These are phyloP conservation scores for Drosophila sp. DNA, from an alignment of 1,140 invertebrate species.

Conservation along the genomic window DNA sequence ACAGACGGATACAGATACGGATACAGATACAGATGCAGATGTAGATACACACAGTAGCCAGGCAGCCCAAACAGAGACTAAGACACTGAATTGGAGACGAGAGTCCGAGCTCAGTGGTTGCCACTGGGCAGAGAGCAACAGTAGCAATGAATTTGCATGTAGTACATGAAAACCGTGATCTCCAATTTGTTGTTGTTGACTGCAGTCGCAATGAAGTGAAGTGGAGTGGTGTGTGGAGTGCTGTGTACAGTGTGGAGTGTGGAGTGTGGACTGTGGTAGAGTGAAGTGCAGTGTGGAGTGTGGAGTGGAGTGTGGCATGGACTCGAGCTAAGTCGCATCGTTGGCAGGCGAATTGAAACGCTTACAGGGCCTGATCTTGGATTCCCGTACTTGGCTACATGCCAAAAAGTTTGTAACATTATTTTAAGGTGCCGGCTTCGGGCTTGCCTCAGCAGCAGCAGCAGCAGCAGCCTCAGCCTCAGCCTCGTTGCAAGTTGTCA, in stretches of 20 bases:
- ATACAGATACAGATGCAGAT: constrained; percentile 9
- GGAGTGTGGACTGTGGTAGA: not conserved
- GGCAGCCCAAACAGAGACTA: constrained; percentile 21
- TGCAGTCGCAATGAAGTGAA: constrained; percentile 18
- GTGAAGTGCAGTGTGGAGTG: constrained; percentile 5
- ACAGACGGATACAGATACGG: constrained; percentile 40
- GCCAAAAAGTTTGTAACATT: constrained; percentile 81
- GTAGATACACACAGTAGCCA: constrained; percentile 44
- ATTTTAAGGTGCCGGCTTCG: constrained; percentile 74
- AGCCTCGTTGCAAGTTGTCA: constrained; percentile 73
- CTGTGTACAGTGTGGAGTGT: not conserved
- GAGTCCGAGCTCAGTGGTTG: constrained; percentile 26
- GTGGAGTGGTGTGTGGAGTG: constrained; percentile 3
- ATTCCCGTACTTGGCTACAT: constrained; percentile 70
- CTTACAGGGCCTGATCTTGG: constrained; percentile 63
- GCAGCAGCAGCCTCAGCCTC: not conserved
- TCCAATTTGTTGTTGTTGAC: constrained; percentile 76
- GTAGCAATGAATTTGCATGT: constrained; percentile 85
- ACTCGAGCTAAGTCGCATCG: constrained; percentile 25
- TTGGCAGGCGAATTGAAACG: constrained; percentile 58
- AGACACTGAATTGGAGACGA: not conserved
- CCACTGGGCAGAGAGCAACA: constrained; percentile 64
- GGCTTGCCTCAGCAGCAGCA: not conserved
- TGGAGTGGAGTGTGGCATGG: constrained; percentile 7
- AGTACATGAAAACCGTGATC: constrained; percentile 84